These are phyloP conservation scores for Melitaea cinxia DNA, from an alignment of 1,140 invertebrate genomes.

Conservation along the genomic window DNA sequence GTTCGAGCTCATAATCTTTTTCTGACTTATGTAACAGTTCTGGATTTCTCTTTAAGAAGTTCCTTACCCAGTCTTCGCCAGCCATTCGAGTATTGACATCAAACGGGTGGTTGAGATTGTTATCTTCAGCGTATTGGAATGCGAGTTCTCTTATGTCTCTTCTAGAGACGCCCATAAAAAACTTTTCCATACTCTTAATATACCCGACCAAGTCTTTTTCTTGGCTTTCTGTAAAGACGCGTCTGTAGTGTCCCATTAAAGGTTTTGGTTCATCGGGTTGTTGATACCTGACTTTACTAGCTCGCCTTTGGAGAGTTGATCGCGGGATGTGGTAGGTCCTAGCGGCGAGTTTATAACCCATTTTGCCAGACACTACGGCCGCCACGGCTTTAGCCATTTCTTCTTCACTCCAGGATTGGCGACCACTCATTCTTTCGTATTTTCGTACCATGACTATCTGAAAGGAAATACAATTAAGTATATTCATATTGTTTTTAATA, in stretches of 20 bases:
- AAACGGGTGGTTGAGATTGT: conserved; percentile 72
- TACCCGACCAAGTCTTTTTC: conserved; percentile 75
- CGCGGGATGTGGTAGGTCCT: conserved; percentile 75
- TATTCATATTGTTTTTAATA: neutral
- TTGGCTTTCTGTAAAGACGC: conserved; percentile 74
- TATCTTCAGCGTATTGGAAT: conserved; percentile 75
- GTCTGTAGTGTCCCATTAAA: conserved; percentile 70
- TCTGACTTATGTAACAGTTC: conserved; percentile 67
- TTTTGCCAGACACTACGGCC: conserved; percentile 77
- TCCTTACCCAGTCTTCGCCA: conserved; percentile 76
- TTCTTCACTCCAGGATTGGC: conserved; percentile 78
- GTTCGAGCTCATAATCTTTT: conserved; percentile 63
- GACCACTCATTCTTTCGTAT: conserved; percentile 80
- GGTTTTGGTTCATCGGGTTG: conserved; percentile 72
- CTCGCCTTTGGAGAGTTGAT: conserved; percentile 71
- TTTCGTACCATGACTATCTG: conserved; percentile 76
- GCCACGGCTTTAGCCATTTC: conserved; percentile 77
- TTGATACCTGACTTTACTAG: conserved; percentile 73
- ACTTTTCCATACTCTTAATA: conserved; percentile 76
- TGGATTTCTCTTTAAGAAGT: conserved; percentile 74
- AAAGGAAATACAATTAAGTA: conserved; percentile 39
- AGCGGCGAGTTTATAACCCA: conserved; percentile 78
- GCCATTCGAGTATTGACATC: conserved; percentile 74
- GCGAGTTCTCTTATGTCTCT: conserved; percentile 74
- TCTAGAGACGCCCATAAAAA: conserved; percentile 73